A percentile compares a stretch with the other conserved stretches of the same genome.
Conservation (phyloP, 2,797 vertebrate species). For the Bryconaethiops microstoma region DNA sequence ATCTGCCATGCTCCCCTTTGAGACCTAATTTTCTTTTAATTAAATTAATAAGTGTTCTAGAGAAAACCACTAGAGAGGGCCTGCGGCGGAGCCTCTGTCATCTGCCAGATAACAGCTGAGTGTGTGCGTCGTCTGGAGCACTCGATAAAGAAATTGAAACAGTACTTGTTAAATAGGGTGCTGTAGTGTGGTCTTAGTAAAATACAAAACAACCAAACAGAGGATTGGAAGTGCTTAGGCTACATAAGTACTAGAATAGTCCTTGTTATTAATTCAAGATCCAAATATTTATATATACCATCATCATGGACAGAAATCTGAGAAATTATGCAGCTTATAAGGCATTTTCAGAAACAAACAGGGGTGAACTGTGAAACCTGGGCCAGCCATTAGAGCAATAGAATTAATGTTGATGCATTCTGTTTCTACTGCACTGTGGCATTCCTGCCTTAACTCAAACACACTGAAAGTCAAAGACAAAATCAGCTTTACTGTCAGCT, state of each 20-base stretch:
- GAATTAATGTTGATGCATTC: neutral
- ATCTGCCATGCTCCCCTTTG: slow-evolving; percentile 49
- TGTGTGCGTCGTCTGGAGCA: slow-evolving; percentile 52
- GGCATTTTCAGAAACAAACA: neutral
- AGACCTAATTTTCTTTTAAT: slow-evolving; percentile 61
- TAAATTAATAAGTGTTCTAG: slow-evolving; percentile 59
- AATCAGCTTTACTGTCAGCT: neutral
- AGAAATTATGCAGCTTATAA: neutral
- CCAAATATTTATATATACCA: neutral
- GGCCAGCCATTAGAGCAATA: too few relatives aligned
- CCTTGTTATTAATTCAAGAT: neutral
- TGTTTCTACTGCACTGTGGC: neutral
- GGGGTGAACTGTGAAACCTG: too few relatives aligned
- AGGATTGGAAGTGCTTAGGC: slow-evolving; percentile 3
- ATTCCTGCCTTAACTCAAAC: neutral
- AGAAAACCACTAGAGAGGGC: slow-evolving; percentile 48
- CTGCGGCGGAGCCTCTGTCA: slow-evolving; percentile 49
- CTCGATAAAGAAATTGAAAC: slow-evolving; percentile 55
- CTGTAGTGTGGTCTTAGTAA: slow-evolving; percentile 27
- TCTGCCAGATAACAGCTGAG: slow-evolving; percentile 50
- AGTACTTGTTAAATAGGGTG: slow-evolving; percentile 35
- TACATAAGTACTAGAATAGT: neutral
- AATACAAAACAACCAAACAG: slow-evolving; percentile 10
- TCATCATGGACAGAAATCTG: neutral
- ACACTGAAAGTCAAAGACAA: neutral